A percentile compares a stretch with the other conserved stretches of the same genome.
Conservation (phyloP, 2,888 invertebrate genomes). For the Yponomeuta sedellus region DNA sequence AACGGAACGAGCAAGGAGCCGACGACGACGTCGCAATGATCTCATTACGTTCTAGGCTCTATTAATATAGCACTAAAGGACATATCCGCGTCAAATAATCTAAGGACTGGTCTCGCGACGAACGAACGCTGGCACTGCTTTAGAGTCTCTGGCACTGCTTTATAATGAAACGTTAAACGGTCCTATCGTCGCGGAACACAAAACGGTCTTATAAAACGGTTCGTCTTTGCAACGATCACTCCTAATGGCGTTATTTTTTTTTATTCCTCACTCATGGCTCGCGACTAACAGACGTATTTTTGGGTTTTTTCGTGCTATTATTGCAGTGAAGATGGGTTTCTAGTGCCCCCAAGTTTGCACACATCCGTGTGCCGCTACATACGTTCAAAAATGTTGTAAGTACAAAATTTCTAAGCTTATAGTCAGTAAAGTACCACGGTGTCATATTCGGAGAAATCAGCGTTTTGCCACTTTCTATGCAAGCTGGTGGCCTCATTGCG, state of each 20-base stretch:
- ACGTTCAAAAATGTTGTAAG: slow-evolving; percentile 81
- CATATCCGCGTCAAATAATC: too few relatives aligned
- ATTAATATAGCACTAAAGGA: too few relatives aligned
- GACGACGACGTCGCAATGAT: too few relatives aligned
- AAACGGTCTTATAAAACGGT: too few relatives aligned
- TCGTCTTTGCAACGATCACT: too few relatives aligned
- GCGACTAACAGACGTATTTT: slow-evolving; percentile 59
- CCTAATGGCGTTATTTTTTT: slow-evolving; percentile 18
- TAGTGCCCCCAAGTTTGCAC: slow-evolving; percentile 82
- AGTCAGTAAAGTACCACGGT: slow-evolving; percentile 6
- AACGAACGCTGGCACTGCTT: too few relatives aligned
- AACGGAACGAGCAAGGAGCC: too few relatives aligned
- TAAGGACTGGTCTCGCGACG: too few relatives aligned
- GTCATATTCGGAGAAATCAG: slow-evolving; percentile 22
- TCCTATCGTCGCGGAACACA: too few relatives aligned
- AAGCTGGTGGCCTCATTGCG: slow-evolving; percentile 19
- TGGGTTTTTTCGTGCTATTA: slow-evolving; percentile 66
- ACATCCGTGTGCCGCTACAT: slow-evolving; percentile 83
- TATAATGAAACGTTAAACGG: too few relatives aligned
- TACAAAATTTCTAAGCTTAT: slow-evolving; percentile 35
- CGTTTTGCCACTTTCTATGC: slow-evolving; percentile 19
- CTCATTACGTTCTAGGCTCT: too few relatives aligned
- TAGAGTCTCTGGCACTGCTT: too few relatives aligned
- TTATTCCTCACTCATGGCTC: slow-evolving; percentile 69
- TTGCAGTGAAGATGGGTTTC: slow-evolving; percentile 83